Conservation (phyloP, 1,140 invertebrate species). For the Cotesia chilonis region DNA sequence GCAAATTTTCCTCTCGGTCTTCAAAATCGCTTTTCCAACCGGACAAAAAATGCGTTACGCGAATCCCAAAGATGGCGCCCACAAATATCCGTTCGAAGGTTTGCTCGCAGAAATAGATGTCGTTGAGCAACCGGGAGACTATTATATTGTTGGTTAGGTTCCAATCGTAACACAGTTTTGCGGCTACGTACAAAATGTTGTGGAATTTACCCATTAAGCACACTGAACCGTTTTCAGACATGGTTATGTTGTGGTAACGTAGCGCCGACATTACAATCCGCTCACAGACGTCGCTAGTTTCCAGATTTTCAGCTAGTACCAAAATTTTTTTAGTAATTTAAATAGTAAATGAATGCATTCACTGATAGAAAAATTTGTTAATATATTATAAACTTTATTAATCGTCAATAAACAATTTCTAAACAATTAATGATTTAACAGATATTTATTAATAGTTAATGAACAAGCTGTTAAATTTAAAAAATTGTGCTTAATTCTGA, state of each 20-base stretch:
- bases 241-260: conserved; percentile 71
- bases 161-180: conserved; percentile 82
- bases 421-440: no score
- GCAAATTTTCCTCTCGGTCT: conserved; percentile 77
- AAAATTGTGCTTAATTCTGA: no score
- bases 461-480: no score
- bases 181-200: conserved; percentile 80
- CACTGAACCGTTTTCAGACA: conserved; percentile 71
- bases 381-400: no score
- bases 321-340: neutral
- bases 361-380: no score
- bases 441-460: no score
- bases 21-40: conserved; percentile 86
- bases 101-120: conserved; percentile 79
- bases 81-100: conserved; percentile 82
- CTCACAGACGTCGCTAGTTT: conserved; percentile 69
- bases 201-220: conserved; percentile 85
- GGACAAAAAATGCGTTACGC: conserved; percentile 79
- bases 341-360: neutral
- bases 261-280: conserved; percentile 71
- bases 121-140: conserved; percentile 73
- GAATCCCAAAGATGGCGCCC: conserved; percentile 80
- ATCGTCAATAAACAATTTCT: no score
- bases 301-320: conserved; percentile 66
- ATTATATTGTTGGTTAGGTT: conserved; percentile 74